Evolutionary conservation across 2,888 invertebrate genomes (phyloP), one percentile per base, ranked within the genome.

Genomic region (Axea sp.): DNA sequence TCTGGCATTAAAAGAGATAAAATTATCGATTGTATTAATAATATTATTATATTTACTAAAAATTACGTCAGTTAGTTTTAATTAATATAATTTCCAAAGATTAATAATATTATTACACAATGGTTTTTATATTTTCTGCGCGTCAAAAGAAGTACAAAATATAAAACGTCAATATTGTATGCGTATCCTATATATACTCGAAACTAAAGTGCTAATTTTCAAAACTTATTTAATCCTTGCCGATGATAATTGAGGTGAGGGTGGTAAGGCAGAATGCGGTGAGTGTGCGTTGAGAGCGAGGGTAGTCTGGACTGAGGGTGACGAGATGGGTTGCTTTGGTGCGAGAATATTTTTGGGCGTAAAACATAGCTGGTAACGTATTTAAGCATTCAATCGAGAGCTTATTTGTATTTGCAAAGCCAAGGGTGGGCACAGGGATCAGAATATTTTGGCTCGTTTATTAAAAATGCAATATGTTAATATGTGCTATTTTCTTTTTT

Each of bases 191-290:
- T 24, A 37, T 35, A 8, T 30, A 67, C 53, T 73, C 33, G 47
- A 51, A 28, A 62, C 57, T 37, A 49, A 62, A 68, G 67, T 73
- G 73, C 62, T 73, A 73, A 73, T 73, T 68, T 73, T 43, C 17
- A 68, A 68, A 55, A 43, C 35, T 68, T 62, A 68, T 68, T 73
- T 62, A 73, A 73, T 67, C 68, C 57, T 47, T 14, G 19, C 28
- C 41, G 60, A 60, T 60, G 67, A 62, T 41, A 67, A 35, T 45
- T 15, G 60, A 45, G 53, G 47, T 22, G 51, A 64, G 62, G 55
- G 62, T 33, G 33, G 30, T 8, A 39, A 69, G 62, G 33, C 15
- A 31, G 47, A 35, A 33, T 26, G 57, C 35, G 64, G 41, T 17
- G 59, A 57, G 59, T 45, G 64, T 37, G 30, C 49, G 28, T 43